Evolutionary conservation across 2,113 vertebrate species (phyloP).

Genomic region (Limanda limanda): DNA sequence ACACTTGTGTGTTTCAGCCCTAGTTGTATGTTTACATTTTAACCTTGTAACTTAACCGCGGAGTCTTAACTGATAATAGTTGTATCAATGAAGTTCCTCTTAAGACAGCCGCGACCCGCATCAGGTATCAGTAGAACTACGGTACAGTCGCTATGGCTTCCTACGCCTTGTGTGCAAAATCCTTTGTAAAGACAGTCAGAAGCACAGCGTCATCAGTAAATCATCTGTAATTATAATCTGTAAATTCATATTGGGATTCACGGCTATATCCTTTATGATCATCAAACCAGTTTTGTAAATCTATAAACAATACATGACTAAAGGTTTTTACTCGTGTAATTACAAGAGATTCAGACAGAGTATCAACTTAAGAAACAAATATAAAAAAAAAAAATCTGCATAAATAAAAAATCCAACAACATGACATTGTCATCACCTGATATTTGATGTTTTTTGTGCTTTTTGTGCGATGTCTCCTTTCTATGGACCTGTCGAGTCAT

Average conservation of each 20-base stretch:
- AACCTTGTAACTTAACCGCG: slow-evolving; percentile 6
- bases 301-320: slow-evolving; percentile 10
- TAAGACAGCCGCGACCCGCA: slow-evolving; percentile 45
- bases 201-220: slow-evolving; percentile 25
- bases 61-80: slow-evolving; percentile 1
- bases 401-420: background rate
- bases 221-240: slow-evolving; percentile 5
- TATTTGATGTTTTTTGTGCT: slow-evolving; percentile 53
- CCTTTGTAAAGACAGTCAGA: slow-evolving; percentile 31
- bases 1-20: slow-evolving; percentile 20
- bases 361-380: background rate
- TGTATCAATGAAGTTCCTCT: slow-evolving; percentile 9
- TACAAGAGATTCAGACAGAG: slow-evolving; percentile 3
- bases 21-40: slow-evolving; percentile 15
- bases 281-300: slow-evolving; percentile 4
- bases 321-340: background rate
- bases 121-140: slow-evolving; percentile 47
- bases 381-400: background rate
- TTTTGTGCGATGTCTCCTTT: slow-evolving; percentile 35
- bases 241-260: slow-evolving; percentile 12
- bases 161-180: slow-evolving; percentile 57
- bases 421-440: slow-evolving; percentile 3
- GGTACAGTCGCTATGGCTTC: slow-evolving; percentile 70
- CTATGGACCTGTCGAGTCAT: background rate
- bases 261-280: slow-evolving; percentile 17